Evolutionary conservation across 2,888 invertebrate species (phyloP).

Genomic region (Drosophila formosana): DNA sequence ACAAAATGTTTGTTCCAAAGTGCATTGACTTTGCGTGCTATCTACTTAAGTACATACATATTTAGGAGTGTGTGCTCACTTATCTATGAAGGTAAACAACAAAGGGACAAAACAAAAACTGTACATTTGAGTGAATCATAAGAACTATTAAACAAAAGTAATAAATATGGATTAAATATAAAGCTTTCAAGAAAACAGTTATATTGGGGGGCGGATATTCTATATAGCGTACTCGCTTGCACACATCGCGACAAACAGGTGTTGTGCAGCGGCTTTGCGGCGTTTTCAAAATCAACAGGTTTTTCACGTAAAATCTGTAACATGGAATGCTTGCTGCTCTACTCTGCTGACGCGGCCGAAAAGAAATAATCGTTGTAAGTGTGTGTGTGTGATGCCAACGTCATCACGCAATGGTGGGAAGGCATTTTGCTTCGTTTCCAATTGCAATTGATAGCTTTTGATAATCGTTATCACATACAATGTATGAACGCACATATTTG

Average conservation of each 20-base stretch:
- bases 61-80: not conserved
- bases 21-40: conserved; percentile 37
- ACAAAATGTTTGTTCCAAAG: conserved; percentile 9
- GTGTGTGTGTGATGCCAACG: conserved; percentile 40
- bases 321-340: conserved; percentile 29
- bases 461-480: conserved; percentile 35
- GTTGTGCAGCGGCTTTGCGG: conserved; percentile 29
- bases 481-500: conserved; percentile 2
- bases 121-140: not conserved
- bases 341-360: conserved; percentile 44
- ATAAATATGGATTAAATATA: not conserved
- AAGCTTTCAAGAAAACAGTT: conserved; percentile 14
- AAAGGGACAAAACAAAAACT: not conserved
- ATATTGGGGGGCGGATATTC: conserved; percentile 9
- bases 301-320: conserved; percentile 50
- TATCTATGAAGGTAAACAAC: conserved; percentile 41
- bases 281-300: conserved; percentile 67
- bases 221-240: conserved; percentile 40
- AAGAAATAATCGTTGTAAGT: conserved; percentile 17
- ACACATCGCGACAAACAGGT: conserved; percentile 34
- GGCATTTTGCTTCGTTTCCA: not conserved
- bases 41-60: conserved; percentile 11
- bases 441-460: conserved; percentile 35
- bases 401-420: conserved; percentile 35
- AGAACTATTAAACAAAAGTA: not conserved